Evolutionary conservation across 1,140 invertebrate genomes (phyloP), one percentile per base, ranked within the genome.

Genomic region (Drosophila nigromelanica): DNA sequence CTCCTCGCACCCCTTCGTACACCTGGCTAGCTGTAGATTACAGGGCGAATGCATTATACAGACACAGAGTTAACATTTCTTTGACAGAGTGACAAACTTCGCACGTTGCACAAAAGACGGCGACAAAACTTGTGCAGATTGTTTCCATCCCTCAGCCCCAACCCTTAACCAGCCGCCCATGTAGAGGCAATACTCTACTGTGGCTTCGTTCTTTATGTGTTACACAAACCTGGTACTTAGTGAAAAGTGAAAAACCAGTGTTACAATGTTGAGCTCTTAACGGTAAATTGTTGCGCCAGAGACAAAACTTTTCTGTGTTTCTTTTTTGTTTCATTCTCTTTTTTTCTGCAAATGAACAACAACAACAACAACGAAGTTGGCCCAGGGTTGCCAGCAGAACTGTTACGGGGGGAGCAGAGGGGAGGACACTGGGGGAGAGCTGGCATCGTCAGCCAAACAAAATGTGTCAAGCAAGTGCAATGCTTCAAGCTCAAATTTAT

Each of bases 181-280:
- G 33, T 8, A 8, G 15, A 12, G 14, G 27, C 15, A n/a, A 12
- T 18, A 12, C 37, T 67, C 11, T 6, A 47, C 21, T 48, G 15
- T 24, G 45, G 54, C 50, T 70, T 12, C 18, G n/a, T 50, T 74
- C 78, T 86, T 82, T 87, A 78, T 87, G 78, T 76, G 82, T 82
- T 87, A 87, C 71, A 82, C 82, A 82, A 87, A 68, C 67, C 78
- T 68, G 68, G 78, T 86, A 86, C 82, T 86, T 86, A 86, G 82
- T 87, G 82, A 87, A 86, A 86, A 86, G 78, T 82, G 82, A 87
- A 82, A 87, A 86, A 87, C 82, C 82, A 87, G 82, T 87, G 82
- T 86, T 68, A 86, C 82, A 86, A 81, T 86, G 82, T 86, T 86
- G 78, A 79, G 82, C 82, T 86, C 75, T 86, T 86, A 81, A 78